Conservation (phyloP, 2,113 vertebrate genomes). For the Ramphastos sulfuratus region DNA sequence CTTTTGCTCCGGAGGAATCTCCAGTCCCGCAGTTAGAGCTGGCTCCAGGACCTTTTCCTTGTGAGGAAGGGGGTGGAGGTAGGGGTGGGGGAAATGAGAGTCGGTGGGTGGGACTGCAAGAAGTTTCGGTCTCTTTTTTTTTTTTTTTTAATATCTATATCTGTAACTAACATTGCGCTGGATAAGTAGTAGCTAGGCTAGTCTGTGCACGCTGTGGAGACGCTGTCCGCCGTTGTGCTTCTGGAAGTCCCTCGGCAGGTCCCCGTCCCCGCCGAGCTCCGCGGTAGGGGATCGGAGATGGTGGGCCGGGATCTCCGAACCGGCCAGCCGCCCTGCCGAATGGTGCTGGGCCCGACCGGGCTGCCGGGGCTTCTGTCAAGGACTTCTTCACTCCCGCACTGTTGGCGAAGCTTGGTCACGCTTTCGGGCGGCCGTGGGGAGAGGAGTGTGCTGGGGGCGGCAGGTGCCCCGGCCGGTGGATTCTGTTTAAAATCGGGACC, state of each 20-base stretch:
- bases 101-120: constrained; percentile 59
- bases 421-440: not conserved
- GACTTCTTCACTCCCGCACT: not conserved
- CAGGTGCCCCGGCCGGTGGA: not conserved
- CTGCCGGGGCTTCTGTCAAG: not conserved
- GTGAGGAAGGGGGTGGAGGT: constrained; percentile 57
- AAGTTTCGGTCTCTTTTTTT: constrained; percentile 10
- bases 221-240: not conserved
- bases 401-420: not conserved
- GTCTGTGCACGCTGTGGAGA: not conserved
- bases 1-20: not conserved
- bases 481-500: not conserved
- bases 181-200: not conserved
- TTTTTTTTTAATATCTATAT: constrained; percentile 55
- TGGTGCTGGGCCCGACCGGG: too few species aligned
- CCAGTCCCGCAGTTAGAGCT: not conserved
- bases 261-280: not conserved
- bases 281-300: not conserved
- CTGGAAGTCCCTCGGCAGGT: not conserved
- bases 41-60: constrained; percentile 41
- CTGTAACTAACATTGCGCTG: constrained; percentile 33
- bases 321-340: not conserved
- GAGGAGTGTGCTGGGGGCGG: not conserved
- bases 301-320: not conserved
- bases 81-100: constrained; percentile 60